phyloP scores from a whole-genome alignment of 2,113 vertebrate species.

The Daboia siamensis region DNA sequence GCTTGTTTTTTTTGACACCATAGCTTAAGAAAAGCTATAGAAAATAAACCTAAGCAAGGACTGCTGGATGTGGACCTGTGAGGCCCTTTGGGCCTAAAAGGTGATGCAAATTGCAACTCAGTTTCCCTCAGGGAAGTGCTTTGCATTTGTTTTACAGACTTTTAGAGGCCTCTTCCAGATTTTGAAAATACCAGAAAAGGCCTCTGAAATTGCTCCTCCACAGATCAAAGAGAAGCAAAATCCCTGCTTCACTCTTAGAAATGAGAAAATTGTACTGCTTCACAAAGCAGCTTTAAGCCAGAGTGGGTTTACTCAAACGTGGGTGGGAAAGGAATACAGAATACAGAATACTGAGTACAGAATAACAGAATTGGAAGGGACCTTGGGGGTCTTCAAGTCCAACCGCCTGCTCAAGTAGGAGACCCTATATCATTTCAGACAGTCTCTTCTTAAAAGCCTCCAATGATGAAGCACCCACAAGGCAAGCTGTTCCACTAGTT shows the following conservation, averaged over 20 bases:
- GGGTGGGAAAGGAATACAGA: background rate
- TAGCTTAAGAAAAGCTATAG: background rate
- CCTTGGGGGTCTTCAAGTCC: background rate
- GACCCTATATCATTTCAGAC: background rate
- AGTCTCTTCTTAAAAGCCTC: background rate
- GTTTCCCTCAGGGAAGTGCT: background rate
- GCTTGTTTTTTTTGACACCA: background rate
- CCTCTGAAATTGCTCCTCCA: background rate
- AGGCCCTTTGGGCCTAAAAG: background rate
- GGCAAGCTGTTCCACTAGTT: background rate
- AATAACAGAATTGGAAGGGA: background rate
- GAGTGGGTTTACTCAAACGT: background rate
- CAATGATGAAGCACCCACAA: background rate
- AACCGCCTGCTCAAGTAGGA: background rate
- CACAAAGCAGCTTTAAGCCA: background rate
- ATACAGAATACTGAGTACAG: background rate
- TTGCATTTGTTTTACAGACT: background rate
- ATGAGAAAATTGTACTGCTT: background rate
- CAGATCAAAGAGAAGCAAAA: background rate
- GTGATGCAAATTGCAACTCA: background rate
- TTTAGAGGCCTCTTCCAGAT: background rate
- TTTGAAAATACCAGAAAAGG: background rate
- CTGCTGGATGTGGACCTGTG: background rate
- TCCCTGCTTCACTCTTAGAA: background rate
- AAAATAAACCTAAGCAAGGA: background rate